Percentiles rank a stretch among this genome's conserved stretches.
Conservation (phyloP, 2,888 invertebrate genomes). For the Ceriagrion tenellum region DNA sequence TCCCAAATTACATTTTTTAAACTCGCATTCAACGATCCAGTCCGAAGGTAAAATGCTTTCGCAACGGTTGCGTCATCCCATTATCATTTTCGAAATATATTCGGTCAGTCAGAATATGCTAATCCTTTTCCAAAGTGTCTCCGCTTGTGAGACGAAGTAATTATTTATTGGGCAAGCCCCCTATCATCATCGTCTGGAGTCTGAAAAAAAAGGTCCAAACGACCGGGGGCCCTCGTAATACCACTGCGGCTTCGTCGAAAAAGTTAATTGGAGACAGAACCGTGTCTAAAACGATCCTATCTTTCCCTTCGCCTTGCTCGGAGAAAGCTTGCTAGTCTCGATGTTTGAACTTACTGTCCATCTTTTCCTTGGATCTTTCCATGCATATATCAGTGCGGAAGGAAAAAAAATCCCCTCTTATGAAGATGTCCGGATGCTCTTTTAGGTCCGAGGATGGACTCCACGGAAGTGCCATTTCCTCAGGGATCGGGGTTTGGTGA, state of each 20-base stretch:
- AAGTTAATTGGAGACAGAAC: not conserved
- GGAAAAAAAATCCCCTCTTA: too few species aligned
- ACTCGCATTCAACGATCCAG: not conserved
- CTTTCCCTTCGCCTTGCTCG: not conserved
- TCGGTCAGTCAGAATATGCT: not conserved
- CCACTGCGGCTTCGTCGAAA: not conserved
- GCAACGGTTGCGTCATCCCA: not conserved
- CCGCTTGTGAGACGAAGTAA: not conserved
- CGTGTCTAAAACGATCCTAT: not conserved
- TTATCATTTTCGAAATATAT: not conserved
- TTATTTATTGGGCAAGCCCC: not conserved
- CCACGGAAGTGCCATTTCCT: too few species aligned
- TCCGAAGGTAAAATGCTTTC: not conserved
- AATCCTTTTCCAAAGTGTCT: not conserved
- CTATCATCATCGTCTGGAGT: not conserved
- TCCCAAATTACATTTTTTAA: not conserved
- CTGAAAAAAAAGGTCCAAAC: not conserved
- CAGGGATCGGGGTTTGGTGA: too few species aligned
- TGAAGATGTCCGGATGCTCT: too few species aligned
- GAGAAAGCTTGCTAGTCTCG: not conserved
- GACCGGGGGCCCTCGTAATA: not conserved
- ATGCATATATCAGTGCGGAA: too few species aligned
- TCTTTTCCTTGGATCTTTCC: too few species aligned
- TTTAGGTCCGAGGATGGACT: too few species aligned
- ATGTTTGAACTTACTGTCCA: too few species aligned